A percentile compares a stretch with the other conserved stretches of the same genome.
phyloP scores from a whole-genome alignment of 92 coral and sea anemone species.

The Isaurus tuberculatus region DNA sequence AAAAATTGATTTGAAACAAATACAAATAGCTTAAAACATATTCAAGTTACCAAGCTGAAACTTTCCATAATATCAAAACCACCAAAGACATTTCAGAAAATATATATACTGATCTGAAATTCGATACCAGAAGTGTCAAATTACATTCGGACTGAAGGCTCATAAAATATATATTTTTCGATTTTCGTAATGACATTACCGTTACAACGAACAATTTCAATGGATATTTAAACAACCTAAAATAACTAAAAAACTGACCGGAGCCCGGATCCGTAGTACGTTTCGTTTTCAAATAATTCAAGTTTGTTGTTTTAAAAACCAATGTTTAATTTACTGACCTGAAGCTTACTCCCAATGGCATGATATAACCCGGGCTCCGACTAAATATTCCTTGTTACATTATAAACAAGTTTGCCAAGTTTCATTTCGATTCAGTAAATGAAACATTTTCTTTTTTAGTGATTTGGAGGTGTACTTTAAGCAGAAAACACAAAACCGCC shows the following conservation, averaged over 20 bases:
- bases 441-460: background rate
- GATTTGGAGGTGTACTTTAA: background rate
- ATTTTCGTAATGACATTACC: constrained; percentile 1
- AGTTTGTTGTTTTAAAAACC: background rate
- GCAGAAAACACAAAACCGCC: constrained; percentile 4
- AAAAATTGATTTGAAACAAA: background rate
- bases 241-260: constrained; percentile 14
- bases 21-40: background rate
- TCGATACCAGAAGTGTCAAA: constrained; percentile 22
- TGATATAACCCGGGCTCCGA: constrained; percentile 20
- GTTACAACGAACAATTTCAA: background rate
- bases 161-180: background rate
- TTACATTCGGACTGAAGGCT: background rate
- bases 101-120: background rate
- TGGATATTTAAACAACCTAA: constrained; percentile 15
- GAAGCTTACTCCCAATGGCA: background rate
- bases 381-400: constrained; percentile 13
- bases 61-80: constrained; percentile 1
- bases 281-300: background rate
- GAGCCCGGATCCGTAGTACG: constrained; percentile 10
- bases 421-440: constrained; percentile 12
- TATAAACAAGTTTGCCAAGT: background rate
- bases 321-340: constrained; percentile 5
- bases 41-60: constrained; percentile 7
- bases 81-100: background rate